These are phyloP conservation scores for Stegostoma tigrinum DNA, from an alignment of 2,113 vertebrate genomes.

Conservation along the genomic window DNA sequence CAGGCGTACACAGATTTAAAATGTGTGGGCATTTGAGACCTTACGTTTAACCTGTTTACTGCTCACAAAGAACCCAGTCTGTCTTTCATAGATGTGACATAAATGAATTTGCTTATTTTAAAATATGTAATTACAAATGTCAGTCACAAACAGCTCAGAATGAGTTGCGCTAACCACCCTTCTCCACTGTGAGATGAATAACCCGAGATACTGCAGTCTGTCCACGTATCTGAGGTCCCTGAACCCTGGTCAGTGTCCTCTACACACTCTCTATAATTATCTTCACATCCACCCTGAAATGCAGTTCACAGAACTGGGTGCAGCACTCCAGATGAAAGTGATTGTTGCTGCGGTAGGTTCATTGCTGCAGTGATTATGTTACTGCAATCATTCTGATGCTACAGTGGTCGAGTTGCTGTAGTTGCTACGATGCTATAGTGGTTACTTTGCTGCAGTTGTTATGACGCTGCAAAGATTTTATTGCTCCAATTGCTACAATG, in stretches of 20 bases:
- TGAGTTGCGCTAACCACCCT: not conserved
- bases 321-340: not conserved
- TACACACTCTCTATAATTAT: not conserved
- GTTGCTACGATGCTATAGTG: too few relatives aligned
- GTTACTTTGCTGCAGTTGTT: too few relatives aligned
- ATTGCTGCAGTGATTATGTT: too few relatives aligned
- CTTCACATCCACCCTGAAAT: not conserved
- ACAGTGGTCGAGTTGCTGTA: too few relatives aligned
- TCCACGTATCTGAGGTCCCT: not conserved
- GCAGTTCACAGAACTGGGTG: not conserved
- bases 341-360: not conserved
- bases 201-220: not conserved
- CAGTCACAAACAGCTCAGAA: not conserved
- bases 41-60: not conserved
- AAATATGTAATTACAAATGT: not conserved
- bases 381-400: too few relatives aligned
- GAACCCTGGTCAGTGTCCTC: not conserved
- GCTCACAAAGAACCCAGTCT: not conserved
- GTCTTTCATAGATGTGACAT: not conserved
- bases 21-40: not conserved
- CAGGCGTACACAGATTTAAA: not conserved
- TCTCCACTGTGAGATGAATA: not conserved
- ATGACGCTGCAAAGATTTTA: too few relatives aligned
- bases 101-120: not conserved
- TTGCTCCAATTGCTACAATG: not conserved